Base-by-base conservation (phyloP, 2,888 invertebrate species). In the Blastobasis adustella region DNA sequence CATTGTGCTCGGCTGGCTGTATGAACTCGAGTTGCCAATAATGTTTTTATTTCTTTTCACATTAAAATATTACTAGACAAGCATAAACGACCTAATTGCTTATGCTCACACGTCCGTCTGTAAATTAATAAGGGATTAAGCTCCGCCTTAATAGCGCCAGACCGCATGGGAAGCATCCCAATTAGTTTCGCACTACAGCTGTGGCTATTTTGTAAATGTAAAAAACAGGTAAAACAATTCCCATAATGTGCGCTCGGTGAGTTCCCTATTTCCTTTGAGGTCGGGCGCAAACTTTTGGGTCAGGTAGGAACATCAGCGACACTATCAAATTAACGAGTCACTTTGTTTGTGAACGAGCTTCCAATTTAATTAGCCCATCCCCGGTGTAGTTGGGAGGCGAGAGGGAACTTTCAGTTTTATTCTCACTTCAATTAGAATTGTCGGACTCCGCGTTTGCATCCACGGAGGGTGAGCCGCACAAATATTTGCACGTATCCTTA, bases 311-410 rank as follows among this genome's bases (percentile, higher is more conserved):
- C 68, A 66, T 62, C 63, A 66, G 62, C 72, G 74, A 72, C 75
- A 77, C 77, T 78, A 79, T 78, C 71, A 73, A 75, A 74, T 77
- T 78, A 78, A 73, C 73, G 69, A 73, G 69, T 72, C 69, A 72
- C 72, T 76, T 69, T 70, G 71, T 72, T 73, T 69, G 69, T 64
- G 62, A 71, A 73, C 72, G 66, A 71, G 67, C 68, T 71, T 69
- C 67, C 74, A 73, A 79, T 76, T 76, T 76, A 76, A 79, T 79
- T 79, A 79, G 69, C 60, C 54, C 56, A 53, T 59, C 59, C 60
- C 54, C 59, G 61, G 56, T 62, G 59, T 64, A 62, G 59, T 64
- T 58, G 46, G 48, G 49, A 38, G 23, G 23, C 23, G 41, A n/a
- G 10, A 44, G 46, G 40, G 46, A 48, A 54, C 54, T 58, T 53